A percentile compares a stretch with the other conserved stretches of the same genome.
Evolutionary conservation across 2,113 vertebrate genomes (phyloP).

Genomic region (Parotia lawesii): DNA sequence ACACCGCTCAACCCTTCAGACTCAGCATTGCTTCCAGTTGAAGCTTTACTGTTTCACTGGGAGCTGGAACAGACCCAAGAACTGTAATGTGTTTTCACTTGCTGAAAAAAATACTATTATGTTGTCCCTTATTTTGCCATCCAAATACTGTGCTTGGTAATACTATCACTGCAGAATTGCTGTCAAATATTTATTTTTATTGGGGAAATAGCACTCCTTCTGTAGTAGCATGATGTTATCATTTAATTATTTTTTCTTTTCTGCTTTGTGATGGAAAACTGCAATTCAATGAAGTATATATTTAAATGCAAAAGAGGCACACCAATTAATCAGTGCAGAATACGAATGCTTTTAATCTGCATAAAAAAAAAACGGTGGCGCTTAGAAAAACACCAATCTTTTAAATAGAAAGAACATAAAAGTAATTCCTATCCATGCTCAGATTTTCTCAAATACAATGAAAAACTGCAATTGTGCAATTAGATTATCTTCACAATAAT

Average conservation of each 20-base stretch:
- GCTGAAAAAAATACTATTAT: slow-evolving; percentile 13
- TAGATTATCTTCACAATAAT: background rate
- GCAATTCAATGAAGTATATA: slow-evolving; percentile 62
- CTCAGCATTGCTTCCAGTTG: background rate
- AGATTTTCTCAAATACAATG: background rate
- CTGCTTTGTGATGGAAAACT: slow-evolving; percentile 40
- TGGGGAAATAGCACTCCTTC: slow-evolving; percentile 7
- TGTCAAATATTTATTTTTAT: slow-evolving; percentile 55
- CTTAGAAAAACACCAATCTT: slow-evolving; percentile 6
- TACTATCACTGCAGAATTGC: slow-evolving; percentile 25
- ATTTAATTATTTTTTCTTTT: slow-evolving; percentile 65
- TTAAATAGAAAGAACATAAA: background rate
- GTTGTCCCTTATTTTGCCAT: slow-evolving; percentile 21
- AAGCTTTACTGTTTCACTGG: slow-evolving; percentile 11
- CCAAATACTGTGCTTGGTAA: slow-evolving; percentile 37
- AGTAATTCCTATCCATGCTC: background rate
- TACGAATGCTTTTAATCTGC: slow-evolving; percentile 42
- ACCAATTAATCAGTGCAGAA: slow-evolving; percentile 51
- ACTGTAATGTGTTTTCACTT: slow-evolving; percentile 11
- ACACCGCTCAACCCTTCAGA: background rate
- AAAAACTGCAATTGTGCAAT: background rate
- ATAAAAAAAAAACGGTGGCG: background rate
- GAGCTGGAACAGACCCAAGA: slow-evolving; percentile 38
- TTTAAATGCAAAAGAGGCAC: slow-evolving; percentile 67
- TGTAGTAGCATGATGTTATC: slow-evolving; percentile 37